These are phyloP conservation scores for Cyphomyrus discorhynchus DNA, from an alignment of 2,113 vertebrate species.

Conservation along the genomic window DNA sequence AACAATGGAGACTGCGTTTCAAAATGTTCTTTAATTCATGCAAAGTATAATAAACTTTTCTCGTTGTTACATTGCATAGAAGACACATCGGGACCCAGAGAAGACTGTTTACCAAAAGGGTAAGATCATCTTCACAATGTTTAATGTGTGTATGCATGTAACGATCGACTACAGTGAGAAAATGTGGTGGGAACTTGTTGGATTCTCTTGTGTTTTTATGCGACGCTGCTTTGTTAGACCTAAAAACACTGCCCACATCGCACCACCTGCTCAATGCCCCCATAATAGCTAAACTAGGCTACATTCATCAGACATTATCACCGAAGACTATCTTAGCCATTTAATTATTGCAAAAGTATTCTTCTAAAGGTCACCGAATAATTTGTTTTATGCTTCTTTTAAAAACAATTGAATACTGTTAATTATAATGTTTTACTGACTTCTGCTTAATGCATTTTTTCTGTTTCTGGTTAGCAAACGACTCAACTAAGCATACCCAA, in stretches of 20 bases:
- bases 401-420: background rate
- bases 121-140: background rate
- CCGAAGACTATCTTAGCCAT: background rate
- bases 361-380: background rate
- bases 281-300: background rate
- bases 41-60: background rate
- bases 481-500: background rate
- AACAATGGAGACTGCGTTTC: background rate
- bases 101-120: background rate
- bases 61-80: background rate
- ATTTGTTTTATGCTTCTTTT: background rate
- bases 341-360: background rate
- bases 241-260: background rate
- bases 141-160: background rate
- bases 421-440: background rate
- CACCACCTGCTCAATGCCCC: background rate
- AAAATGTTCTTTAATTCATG: background rate
- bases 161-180: background rate
- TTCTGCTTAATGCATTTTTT: background rate
- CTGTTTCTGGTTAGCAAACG: background rate
- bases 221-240: background rate
- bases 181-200: background rate
- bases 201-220: background rate
- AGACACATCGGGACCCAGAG: background rate
- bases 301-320: background rate